phyloP scores from a whole-genome alignment of 2,113 vertebrate species.

The Chrysemys picta region DNA sequence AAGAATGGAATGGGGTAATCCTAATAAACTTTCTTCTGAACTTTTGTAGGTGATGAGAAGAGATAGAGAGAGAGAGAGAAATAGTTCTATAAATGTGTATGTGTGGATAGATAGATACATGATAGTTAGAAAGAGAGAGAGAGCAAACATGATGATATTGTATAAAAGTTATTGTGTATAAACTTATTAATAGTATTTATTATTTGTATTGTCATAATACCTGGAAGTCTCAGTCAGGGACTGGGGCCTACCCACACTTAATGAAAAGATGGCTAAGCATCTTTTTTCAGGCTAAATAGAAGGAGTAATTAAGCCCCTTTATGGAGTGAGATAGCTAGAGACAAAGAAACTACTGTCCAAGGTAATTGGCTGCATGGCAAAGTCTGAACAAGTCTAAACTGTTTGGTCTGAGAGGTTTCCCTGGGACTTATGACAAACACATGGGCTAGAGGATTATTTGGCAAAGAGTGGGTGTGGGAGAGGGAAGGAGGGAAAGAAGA shows the following conservation, averaged over 20 bases:
- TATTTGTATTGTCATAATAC: not conserved
- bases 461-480: rapidly evolving
- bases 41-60: constrained; percentile 14
- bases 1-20: constrained; percentile 31
- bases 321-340: not conserved
- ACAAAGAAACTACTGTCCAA: not conserved
- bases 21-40: constrained; percentile 1
- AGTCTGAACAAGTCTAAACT: rapidly evolving
- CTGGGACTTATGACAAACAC: not conserved
- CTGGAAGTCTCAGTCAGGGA: not conserved
- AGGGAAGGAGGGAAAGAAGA: not conserved
- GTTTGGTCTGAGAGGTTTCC: not conserved
- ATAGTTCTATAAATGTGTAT: not conserved
- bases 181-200: not conserved
- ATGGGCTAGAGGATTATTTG: not conserved
- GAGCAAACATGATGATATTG: not conserved
- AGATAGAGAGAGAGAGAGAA: not conserved
- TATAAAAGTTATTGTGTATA: not conserved
- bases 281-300: not conserved
- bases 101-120: not conserved
- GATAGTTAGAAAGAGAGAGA: not conserved
- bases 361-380: not conserved
- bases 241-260: not conserved
- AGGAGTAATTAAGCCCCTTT: not conserved
- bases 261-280: not conserved